Conservation (phyloP, 2,888 invertebrate species). For the Amblyjoppa fuscipennis region DNA sequence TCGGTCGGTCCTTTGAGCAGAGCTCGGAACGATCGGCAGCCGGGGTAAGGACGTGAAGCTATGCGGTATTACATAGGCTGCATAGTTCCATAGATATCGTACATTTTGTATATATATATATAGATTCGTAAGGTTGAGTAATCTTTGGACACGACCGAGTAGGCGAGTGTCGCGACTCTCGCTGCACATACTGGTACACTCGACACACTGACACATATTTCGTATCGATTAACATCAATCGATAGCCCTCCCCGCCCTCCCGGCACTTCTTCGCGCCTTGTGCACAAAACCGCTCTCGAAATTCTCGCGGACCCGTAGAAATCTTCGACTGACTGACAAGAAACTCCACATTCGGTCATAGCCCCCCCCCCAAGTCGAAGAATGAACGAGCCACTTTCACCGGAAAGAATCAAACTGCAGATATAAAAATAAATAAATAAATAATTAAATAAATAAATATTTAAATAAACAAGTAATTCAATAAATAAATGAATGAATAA, state of each 20-base stretch:
- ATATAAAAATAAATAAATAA: constrained; percentile 29
- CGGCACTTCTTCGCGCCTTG: constrained; percentile 1
- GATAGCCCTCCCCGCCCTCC: constrained; percentile 23
- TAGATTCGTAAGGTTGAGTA: constrained; percentile 52
- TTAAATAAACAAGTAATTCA: neutral
- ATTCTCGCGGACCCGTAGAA: constrained; percentile 52
- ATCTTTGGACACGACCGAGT: constrained; percentile 41
- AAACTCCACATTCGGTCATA: neutral
- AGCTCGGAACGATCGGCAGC: neutral
- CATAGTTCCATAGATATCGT: constrained; percentile 30
- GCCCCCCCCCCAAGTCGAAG: constrained; percentile 16
- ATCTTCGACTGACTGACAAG: constrained; percentile 53
- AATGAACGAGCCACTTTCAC: constrained; percentile 57
- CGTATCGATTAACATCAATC: constrained; percentile 58
- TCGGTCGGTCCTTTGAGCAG: constrained; percentile 5
- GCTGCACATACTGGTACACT: constrained; percentile 55
- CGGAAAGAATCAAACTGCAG: constrained; percentile 24
- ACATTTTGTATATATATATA: constrained; percentile 20
- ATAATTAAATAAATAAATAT: constrained; percentile 41
- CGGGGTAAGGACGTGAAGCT: constrained; percentile 13
- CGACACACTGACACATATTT: constrained; percentile 64
- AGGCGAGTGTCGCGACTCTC: constrained; percentile 42
- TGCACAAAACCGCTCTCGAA: constrained; percentile 31
- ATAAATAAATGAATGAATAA: neutral
- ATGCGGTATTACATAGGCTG: neutral